Conservation (phyloP, 2,888 invertebrate genomes). For the Tyria jacobaeae region DNA sequence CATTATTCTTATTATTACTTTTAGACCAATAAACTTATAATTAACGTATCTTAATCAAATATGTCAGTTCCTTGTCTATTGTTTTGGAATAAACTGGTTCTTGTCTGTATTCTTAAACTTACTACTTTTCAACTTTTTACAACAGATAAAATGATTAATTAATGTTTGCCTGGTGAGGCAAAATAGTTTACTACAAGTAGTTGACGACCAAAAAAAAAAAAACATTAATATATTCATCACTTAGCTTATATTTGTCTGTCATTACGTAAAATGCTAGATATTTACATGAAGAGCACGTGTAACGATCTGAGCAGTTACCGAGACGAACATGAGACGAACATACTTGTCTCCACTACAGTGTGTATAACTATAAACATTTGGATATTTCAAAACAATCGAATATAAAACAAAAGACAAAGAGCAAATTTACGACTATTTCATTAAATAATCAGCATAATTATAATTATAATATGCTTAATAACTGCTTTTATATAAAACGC, state of each 20-base stretch:
- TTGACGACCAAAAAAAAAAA: neutral
- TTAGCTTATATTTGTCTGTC: neutral
- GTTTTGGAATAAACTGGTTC: no score
- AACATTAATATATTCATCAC: neutral
- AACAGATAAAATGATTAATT: neutral
- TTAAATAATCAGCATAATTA: neutral
- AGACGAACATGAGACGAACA: no score
- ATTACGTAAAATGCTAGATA: conserved; percentile 20
- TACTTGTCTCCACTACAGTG: neutral
- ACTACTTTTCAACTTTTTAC: no score
- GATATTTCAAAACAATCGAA: conserved; percentile 16
- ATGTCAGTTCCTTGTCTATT: neutral
- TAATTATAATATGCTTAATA: no score
- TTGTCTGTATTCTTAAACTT: no score
- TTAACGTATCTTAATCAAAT: neutral
- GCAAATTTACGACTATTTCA: conserved; percentile 19
- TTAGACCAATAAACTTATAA: neutral
- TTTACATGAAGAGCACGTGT: neutral
- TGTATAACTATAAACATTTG: conserved; percentile 1
- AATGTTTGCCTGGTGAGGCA: neutral
- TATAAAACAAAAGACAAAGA: conserved; percentile 18
- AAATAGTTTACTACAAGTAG: no score
- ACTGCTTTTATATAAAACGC: neutral
- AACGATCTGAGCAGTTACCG: no score
- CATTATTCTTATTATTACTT: neutral